phyloP scores from a whole-genome alignment of 2,888 invertebrate species.

The Dicycla oo region DNA sequence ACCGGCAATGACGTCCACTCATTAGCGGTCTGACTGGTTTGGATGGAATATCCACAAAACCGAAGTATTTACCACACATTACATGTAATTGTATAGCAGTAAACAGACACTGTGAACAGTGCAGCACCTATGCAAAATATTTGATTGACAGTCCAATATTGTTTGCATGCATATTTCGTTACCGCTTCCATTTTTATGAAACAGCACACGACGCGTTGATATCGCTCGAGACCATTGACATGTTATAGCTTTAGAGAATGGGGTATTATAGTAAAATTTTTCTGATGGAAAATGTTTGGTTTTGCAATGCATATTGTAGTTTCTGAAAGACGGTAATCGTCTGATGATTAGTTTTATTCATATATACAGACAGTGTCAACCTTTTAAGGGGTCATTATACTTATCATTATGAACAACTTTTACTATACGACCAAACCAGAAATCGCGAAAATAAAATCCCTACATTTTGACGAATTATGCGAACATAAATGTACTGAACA shows the following conservation, averaged over 20 bases:
- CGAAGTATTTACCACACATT: background rate
- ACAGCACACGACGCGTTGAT: constrained; percentile 36
- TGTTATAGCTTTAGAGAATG: constrained; percentile 9
- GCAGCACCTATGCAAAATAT: constrained; percentile 37
- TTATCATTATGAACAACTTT: too few species aligned
- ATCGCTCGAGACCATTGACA: constrained; percentile 30
- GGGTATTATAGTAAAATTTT: background rate
- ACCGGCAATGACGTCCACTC: background rate
- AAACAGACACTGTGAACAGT: constrained; percentile 32
- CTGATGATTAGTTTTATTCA: too few species aligned
- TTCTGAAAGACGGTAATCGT: too few species aligned
- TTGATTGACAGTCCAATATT: constrained; percentile 63
- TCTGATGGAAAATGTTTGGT: too few species aligned
- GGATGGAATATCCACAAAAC: background rate
- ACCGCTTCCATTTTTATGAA: constrained; percentile 50
- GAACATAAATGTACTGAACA: too few species aligned
- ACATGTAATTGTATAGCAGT: constrained; percentile 27
- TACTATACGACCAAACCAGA: too few species aligned
- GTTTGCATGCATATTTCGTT: constrained; percentile 57
- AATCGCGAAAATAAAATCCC: too few species aligned
- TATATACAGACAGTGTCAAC: too few species aligned
- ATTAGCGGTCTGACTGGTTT: background rate
- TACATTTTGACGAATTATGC: too few species aligned
- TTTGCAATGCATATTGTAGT: too few species aligned
- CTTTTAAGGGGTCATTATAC: too few species aligned